Percentiles rank a stretch among this genome's conserved stretches.
Conservation (phyloP, 23 tunicate species). For the Oikopleura albicans region DNA sequence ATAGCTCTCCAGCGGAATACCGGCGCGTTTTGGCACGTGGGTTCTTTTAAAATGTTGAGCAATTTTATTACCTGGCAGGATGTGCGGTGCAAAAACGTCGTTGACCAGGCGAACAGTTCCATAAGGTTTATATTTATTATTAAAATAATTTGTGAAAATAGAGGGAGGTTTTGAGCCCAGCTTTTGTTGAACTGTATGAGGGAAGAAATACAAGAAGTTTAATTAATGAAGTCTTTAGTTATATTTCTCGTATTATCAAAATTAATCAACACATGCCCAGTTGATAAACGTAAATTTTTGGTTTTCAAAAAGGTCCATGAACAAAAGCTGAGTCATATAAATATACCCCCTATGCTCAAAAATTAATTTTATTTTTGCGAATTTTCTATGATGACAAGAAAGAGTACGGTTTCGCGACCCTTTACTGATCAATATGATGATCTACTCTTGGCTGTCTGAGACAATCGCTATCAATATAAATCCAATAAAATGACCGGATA, state of each 20-base stretch:
- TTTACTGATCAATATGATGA: not conserved
- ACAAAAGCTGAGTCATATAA: no score
- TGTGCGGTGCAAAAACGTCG: not conserved
- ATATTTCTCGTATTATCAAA: not conserved
- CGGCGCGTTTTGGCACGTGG: slow-evolving; percentile 46
- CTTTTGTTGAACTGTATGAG: no score
- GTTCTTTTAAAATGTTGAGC: slow-evolving; percentile 44
- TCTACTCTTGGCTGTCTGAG: slow-evolving; percentile 18
- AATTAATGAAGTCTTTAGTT: not conserved
- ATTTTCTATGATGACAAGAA: not conserved
- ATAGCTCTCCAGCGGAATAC: slow-evolving; percentile 70
- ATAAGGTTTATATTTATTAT: not conserved
- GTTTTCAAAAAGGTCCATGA: no score
- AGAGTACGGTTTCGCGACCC: slow-evolving; percentile 17
- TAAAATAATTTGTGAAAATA: no score
- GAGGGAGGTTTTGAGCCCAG: not conserved
- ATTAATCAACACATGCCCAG: no score
- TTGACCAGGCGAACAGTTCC: not conserved
- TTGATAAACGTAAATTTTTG: no score
- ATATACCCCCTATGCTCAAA: no score
- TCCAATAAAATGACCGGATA: no score
- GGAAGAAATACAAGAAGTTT: not conserved
- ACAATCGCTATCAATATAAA: not conserved
- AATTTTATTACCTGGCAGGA: slow-evolving; percentile 91
- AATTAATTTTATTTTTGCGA: no score